These are phyloP conservation scores for Himalopsyche phryganea DNA, from an alignment of 1,140 invertebrate species.

Conservation along the genomic window DNA sequence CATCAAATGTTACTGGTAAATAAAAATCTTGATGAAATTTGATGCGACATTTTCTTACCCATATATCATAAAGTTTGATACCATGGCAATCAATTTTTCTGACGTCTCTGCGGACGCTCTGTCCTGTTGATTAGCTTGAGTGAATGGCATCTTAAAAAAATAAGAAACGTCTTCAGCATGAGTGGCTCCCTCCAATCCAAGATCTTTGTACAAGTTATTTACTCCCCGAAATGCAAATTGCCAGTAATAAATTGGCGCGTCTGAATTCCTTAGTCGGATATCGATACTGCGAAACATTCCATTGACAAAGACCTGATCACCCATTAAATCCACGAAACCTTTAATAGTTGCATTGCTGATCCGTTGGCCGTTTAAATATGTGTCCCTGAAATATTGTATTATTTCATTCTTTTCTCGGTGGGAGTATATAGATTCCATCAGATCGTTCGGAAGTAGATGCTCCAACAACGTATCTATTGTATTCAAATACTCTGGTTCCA, in stretches of 20 bases:
- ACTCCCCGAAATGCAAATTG: slow-evolving; percentile 44
- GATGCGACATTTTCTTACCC: slow-evolving; percentile 40
- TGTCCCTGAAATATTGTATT: slow-evolving; percentile 11
- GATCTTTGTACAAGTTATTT: too few relatives aligned
- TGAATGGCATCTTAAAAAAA: slow-evolving; percentile 37
- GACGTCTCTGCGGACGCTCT: slow-evolving; percentile 38
- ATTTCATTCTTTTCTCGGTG: not conserved
- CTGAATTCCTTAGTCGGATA: not conserved
- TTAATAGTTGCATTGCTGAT: slow-evolving; percentile 22
- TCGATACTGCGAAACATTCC: not conserved
- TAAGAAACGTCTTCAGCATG: slow-evolving; percentile 46
- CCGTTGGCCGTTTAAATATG: slow-evolving; percentile 33
- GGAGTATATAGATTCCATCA: not conserved
- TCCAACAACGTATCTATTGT: not conserved
- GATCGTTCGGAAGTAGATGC: not conserved
- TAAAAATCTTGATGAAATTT: too few relatives aligned
- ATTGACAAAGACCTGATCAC: slow-evolving; percentile 9
- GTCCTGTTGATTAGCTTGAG: slow-evolving; percentile 24
- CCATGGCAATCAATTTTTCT: slow-evolving; percentile 45
- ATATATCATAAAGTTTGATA: slow-evolving; percentile 53
- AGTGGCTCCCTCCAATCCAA: slow-evolving; percentile 41
- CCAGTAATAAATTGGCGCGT: slow-evolving; percentile 40
- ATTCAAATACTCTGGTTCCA: not conserved
- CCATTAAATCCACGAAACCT: slow-evolving; percentile 10
- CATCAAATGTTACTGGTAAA: too few relatives aligned